Conservation (phyloP, 1,140 invertebrate genomes). For the Bombus confusus region DNA sequence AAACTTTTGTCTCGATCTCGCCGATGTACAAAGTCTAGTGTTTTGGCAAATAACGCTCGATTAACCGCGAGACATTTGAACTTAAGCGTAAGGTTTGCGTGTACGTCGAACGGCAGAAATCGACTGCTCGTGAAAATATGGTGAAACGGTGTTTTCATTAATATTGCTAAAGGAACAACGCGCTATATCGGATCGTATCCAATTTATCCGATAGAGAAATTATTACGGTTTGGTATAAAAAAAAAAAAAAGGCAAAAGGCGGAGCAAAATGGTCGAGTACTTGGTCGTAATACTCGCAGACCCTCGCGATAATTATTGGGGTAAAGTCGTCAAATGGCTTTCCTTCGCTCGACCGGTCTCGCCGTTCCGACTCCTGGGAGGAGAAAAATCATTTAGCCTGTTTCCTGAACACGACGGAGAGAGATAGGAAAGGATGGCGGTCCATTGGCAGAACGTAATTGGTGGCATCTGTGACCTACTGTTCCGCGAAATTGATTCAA, state of each 20-base stretch:
- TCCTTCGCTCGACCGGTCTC: conserved; percentile 60
- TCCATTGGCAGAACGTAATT: conserved; percentile 68
- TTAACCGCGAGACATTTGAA: conserved; percentile 45
- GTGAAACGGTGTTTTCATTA: conserved; percentile 30
- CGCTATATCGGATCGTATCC: conserved; percentile 38
- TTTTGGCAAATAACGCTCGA: conserved; percentile 31
- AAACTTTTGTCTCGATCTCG: conserved; percentile 45
- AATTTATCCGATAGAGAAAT: conserved; percentile 63
- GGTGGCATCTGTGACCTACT: conserved; percentile 74
- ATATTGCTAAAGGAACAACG: neutral
- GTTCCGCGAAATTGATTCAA: conserved; percentile 74
- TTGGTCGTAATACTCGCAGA: conserved; percentile 59
- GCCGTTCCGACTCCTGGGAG: conserved; percentile 43
- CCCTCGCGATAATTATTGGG: conserved; percentile 69
- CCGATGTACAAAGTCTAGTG: neutral
- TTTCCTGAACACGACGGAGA: conserved; percentile 60
- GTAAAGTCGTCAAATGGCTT: conserved; percentile 69
- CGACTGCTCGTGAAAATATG: conserved; percentile 5
- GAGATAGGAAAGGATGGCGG: conserved; percentile 62
- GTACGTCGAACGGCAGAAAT: neutral
- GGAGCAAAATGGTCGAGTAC: conserved; percentile 49
- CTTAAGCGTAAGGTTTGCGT: neutral
- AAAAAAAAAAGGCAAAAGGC: neutral
- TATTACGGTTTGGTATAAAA: conserved; percentile 21
- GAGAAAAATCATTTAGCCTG: conserved; percentile 69